phyloP scores from a whole-genome alignment of 2,888 invertebrate genomes.

The Phalera bucephala region DNA sequence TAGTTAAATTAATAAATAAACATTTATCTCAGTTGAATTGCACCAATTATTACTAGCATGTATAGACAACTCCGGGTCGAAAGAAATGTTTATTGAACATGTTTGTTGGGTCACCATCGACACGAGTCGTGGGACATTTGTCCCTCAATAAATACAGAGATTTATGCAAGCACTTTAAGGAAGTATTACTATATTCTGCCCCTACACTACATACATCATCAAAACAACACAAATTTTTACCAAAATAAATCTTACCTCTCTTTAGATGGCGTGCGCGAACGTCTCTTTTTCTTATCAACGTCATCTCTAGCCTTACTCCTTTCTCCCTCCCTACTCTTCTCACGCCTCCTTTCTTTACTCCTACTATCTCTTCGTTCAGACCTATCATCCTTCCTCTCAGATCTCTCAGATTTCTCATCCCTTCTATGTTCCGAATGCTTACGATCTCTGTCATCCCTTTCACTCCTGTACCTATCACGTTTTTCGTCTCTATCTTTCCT shows the following conservation, averaged over 20 bases:
- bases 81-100: too few relatives aligned
- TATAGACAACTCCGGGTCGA: too few relatives aligned
- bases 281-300: conserved; percentile 39
- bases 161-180: too few relatives aligned
- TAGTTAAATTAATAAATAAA: too few relatives aligned
- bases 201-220: too few relatives aligned
- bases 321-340: conserved; percentile 24
- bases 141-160: too few relatives aligned
- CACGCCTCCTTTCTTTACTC: conserved; percentile 30
- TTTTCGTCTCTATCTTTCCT: conserved; percentile 7
- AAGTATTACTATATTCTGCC: too few relatives aligned
- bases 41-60: too few relatives aligned
- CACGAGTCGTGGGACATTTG: too few relatives aligned
- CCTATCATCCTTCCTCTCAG: conserved; percentile 17
- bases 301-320: conserved; percentile 29
- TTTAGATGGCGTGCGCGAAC: conserved; percentile 56
- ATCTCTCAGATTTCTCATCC: conserved; percentile 8
- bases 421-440: conserved; percentile 12
- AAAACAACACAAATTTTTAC: too few relatives aligned
- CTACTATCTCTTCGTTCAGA: conserved; percentile 27
- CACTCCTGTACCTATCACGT: conserved; percentile 7
- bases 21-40: too few relatives aligned
- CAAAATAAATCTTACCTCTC: conserved; percentile 27
- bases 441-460: conserved; percentile 13
- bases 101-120: too few relatives aligned